A percentile compares a stretch with the other conserved stretches of the same genome.
phyloP scores from a whole-genome alignment of 2,888 invertebrate species.

The Thymelicus lineola region DNA sequence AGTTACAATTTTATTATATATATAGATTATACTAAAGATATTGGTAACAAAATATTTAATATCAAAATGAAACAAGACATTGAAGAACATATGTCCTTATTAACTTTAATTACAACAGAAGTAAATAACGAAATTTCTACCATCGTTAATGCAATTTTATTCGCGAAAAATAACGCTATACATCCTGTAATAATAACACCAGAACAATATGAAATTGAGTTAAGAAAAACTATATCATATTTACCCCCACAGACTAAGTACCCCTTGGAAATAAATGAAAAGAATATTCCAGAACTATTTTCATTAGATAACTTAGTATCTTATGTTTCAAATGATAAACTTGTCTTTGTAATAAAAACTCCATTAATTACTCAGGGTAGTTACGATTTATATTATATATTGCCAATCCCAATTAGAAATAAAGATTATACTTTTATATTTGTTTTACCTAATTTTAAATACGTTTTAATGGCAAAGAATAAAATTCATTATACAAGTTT shows the following conservation, averaged over 20 bases:
- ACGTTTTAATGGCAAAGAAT: constrained; percentile 38
- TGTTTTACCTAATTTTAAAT: constrained; percentile 43
- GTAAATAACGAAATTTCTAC: too few relatives aligned
- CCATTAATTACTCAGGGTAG: neutral
- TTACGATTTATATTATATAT: neutral
- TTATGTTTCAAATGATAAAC: neutral
- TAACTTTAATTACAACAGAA: too few relatives aligned
- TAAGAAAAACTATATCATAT: too few relatives aligned
- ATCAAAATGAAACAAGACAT: constrained; percentile 16
- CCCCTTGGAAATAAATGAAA: neutral
- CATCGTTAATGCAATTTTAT: too few relatives aligned
- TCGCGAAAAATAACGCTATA: too few relatives aligned
- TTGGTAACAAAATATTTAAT: constrained; percentile 33
- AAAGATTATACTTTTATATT: constrained; percentile 42
- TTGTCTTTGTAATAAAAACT: neutral
- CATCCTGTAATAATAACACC: too few relatives aligned
- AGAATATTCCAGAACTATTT: neutral
- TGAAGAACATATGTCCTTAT: neutral
- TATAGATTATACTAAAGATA: too few relatives aligned
- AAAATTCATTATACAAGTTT: constrained; percentile 39
- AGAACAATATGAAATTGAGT: too few relatives aligned
- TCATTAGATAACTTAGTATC: neutral
- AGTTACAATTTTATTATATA: too few relatives aligned
- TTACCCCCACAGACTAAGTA: too few relatives aligned
- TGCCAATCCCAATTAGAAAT: constrained; percentile 40